Evolutionary conservation across 2,113 vertebrate genomes (phyloP).

Genomic region (Romanogobio albipinnatus): DNA sequence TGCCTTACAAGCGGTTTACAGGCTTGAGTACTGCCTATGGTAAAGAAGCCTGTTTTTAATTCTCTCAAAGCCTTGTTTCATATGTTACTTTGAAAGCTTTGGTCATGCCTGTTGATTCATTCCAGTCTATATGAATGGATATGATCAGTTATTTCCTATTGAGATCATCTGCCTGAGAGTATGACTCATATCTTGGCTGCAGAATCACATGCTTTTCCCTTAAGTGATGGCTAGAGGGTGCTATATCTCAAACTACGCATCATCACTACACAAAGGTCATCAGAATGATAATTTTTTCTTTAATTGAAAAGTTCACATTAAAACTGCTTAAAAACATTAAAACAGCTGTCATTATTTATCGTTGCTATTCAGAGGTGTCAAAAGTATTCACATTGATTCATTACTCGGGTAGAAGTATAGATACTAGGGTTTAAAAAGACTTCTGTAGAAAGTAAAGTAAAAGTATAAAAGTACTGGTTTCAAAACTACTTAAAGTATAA

Average conservation of each 20-base stretch:
- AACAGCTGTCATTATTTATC: no score
- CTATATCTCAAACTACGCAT: conserved; percentile 23
- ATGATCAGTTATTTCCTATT: conserved; percentile 1
- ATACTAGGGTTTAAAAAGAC: no score
- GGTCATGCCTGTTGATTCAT: conserved; percentile 6
- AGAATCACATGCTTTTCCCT: conserved; percentile 1
- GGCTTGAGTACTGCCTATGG: neutral
- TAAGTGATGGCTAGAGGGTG: conserved; percentile 41
- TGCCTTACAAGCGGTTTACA: neutral
- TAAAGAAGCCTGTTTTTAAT: neutral
- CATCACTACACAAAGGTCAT: neutral
- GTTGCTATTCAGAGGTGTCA: no score
- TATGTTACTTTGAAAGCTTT: neutral
- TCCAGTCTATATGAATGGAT: neutral
- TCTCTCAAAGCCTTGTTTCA: neutral
- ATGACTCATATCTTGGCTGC: conserved; percentile 15
- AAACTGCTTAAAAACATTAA: no score
- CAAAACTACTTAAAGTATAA: no score
- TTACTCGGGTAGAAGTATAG: no score
- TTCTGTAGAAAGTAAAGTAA: no score
- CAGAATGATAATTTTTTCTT: no score
- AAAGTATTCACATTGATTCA: no score
- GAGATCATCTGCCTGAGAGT: neutral
- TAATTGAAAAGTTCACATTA: no score
- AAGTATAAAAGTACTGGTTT: no score